phyloP scores from a whole-genome alignment of 2,888 invertebrate genomes.

The Pyrgus malvae region DNA sequence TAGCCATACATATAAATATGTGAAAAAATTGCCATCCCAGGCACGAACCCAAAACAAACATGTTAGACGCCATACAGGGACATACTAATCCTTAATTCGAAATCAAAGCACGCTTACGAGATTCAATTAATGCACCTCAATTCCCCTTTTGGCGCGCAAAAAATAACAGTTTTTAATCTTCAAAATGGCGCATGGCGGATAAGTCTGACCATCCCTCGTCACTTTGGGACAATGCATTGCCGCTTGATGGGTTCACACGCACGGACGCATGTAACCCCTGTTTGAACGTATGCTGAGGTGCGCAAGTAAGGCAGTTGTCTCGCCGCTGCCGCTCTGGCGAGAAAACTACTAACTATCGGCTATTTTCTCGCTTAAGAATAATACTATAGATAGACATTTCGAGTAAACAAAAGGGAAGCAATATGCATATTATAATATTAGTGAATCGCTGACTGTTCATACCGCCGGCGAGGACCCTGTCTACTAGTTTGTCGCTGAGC shows the following conservation, averaged over 20 bases:
- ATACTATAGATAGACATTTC: too few relatives aligned
- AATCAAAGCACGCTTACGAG: slow-evolving; percentile 27
- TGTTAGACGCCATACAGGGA: slow-evolving; percentile 1
- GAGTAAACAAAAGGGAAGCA: too few relatives aligned
- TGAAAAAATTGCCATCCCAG: neutral
- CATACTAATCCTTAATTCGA: slow-evolving; percentile 25
- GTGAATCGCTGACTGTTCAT: too few relatives aligned
- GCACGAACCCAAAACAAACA: slow-evolving; percentile 6
- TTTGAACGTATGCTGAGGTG: slow-evolving; percentile 36
- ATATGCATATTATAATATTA: too few relatives aligned
- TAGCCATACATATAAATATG: neutral
- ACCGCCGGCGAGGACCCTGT: too few relatives aligned
- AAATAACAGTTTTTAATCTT: slow-evolving; percentile 34
- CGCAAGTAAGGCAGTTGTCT: too few relatives aligned
- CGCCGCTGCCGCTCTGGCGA: too few relatives aligned
- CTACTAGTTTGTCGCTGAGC: too few relatives aligned
- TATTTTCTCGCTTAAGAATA: too few relatives aligned
- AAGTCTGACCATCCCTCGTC: slow-evolving; percentile 34
- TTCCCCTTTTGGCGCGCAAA: slow-evolving; percentile 22
- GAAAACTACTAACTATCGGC: too few relatives aligned
- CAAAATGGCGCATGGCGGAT: slow-evolving; percentile 32
- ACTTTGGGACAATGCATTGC: slow-evolving; percentile 51
- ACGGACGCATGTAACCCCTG: slow-evolving; percentile 48
- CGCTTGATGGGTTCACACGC: slow-evolving; percentile 56
- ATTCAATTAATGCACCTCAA: slow-evolving; percentile 28